phyloP scores from a whole-genome alignment of 1,140 invertebrate species.

The Drosophila sechellia region DNA sequence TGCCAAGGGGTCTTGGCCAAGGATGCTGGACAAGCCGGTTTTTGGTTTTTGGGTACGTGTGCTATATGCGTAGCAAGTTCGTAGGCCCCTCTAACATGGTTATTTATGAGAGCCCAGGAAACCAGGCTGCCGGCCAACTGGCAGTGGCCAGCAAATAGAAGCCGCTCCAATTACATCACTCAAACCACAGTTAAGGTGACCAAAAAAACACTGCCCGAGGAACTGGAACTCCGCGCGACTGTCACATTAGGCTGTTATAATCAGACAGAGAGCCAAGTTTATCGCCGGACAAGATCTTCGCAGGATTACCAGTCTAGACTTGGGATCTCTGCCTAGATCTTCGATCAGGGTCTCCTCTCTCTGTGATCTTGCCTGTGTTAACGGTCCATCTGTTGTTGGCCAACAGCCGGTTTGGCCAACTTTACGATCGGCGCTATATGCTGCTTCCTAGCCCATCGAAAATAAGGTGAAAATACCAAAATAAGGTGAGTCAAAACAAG shows the following conservation, averaged over 20 bases:
- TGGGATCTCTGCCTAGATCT: constrained; percentile 47
- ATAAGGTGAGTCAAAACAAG: not conserved
- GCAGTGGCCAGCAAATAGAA: constrained; percentile 26
- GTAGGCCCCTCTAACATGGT: constrained; percentile 60
- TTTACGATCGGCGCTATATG: constrained; percentile 64
- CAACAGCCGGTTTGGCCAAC: constrained; percentile 53
- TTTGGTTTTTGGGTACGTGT: not conserved
- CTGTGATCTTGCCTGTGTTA: constrained; percentile 40
- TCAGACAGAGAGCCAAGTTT: constrained; percentile 75
- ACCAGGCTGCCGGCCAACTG: constrained; percentile 18
- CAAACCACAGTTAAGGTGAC: constrained; percentile 68
- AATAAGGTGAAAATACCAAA: not conserved
- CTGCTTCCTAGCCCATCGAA: constrained; percentile 19
- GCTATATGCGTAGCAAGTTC: constrained; percentile 4
- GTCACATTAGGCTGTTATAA: constrained; percentile 74
- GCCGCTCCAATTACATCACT: constrained; percentile 79
- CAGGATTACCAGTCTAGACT: constrained; percentile 77
- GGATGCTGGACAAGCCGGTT: constrained; percentile 61
- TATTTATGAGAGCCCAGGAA: constrained; percentile 64
- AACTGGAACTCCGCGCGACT: constrained; percentile 67
- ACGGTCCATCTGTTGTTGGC: constrained; percentile 55
- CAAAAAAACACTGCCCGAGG: constrained; percentile 43
- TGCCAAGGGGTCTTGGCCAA: constrained; percentile 62
- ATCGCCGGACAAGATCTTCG: constrained; percentile 76
- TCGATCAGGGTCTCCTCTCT: constrained; percentile 5